Evolutionary conservation across 2,888 invertebrate genomes (phyloP), one percentile per base, ranked within the genome.

Genomic region (Charanyca ferruginea): DNA sequence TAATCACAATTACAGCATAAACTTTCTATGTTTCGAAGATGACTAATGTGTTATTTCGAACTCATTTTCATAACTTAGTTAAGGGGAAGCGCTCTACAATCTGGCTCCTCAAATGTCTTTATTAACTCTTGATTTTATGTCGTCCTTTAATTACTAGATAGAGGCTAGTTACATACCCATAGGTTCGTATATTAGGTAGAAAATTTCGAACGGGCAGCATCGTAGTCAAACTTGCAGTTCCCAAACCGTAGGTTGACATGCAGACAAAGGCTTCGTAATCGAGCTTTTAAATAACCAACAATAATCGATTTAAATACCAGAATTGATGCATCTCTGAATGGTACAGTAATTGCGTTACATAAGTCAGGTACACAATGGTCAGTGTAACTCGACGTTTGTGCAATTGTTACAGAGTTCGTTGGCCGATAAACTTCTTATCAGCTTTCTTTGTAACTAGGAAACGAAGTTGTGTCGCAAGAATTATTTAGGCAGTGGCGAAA

Each of bases 361-460:
- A 81, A 73, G 62, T 61, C 77, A 82, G 80, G 80, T 82, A 59
- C 64, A 77, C 80, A 82, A 79, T 80, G 80, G 73, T 79, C 72
- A 71, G 57, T 66, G 77, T 62, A 77, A 71, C 61, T 67, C 66
- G 76, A 69, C 63, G 77, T 88, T 89, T 88, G 84, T 86, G 87
- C 87, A 90, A 91, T 88, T 88, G 84, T 85, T 83, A 77, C 73
- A 52, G 80, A 91, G 93, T 91, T 93, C 93, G 79, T 85, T 91
- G 92, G 62, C 90, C 93, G 94, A 94, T 94, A 93, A 88, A 86
- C 71, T 78, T 84, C 90, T 93, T 94, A 94, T 94, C 94, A 90
- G 86, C 85, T 88, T 91, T 93, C 91, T 91, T 93, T 90, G 83
- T 87, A 86, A 85, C 79, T 81, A 84, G 85, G 83, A 87, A 92